phyloP scores from a whole-genome alignment of 2,113 vertebrate genomes.

The Columba janthina region DNA sequence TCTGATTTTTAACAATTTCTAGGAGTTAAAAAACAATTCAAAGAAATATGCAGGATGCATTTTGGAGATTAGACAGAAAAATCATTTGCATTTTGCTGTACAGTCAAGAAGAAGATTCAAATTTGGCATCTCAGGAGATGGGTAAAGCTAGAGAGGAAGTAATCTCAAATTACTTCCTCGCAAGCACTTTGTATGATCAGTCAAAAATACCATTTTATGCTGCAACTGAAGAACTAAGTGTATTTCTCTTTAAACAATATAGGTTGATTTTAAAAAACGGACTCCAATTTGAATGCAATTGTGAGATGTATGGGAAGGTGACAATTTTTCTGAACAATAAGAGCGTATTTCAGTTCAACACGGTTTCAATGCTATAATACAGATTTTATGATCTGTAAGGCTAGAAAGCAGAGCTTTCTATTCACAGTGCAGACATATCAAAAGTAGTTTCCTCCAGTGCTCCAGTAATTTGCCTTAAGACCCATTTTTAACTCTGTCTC shows the following conservation, averaged over 20 bases:
- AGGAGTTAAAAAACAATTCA: background rate
- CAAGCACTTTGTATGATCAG: background rate
- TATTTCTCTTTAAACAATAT: background rate
- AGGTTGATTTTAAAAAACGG: background rate
- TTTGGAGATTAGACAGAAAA: background rate
- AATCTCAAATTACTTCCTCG: background rate
- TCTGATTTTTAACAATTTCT: background rate
- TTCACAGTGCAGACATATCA: background rate
- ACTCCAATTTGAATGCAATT: background rate
- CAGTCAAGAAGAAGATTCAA: background rate
- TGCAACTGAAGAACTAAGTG: background rate
- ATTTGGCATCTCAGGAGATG: background rate
- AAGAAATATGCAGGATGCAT: background rate
- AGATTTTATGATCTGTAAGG: background rate
- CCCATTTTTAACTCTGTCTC: background rate
- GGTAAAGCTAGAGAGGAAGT: background rate
- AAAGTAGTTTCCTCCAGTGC: background rate
- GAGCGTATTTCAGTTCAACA: background rate
- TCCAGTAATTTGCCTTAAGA: background rate
- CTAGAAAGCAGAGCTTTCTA: background rate
- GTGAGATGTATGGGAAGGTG: background rate
- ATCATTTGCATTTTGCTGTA: background rate
- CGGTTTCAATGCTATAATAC: background rate
- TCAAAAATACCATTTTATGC: background rate
- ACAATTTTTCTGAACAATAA: background rate